phyloP scores from a whole-genome alignment of 2,888 invertebrate genomes.

The Loripinus fragilis region DNA sequence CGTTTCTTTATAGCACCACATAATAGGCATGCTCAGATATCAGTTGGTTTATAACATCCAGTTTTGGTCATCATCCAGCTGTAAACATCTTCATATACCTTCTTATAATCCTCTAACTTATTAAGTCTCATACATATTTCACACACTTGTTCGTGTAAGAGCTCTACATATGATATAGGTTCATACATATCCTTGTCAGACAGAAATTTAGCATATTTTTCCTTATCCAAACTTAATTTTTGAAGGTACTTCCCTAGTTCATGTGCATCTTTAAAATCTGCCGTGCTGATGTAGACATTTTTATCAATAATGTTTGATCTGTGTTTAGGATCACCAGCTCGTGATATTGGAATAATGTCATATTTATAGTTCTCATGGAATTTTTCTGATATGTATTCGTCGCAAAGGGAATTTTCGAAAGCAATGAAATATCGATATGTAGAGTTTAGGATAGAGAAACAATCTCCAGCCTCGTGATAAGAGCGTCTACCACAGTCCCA shows the following conservation, averaged over 20 bases:
- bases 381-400: constrained; percentile 6
- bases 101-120: too few species aligned
- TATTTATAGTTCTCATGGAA: background rate
- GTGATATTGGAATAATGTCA: background rate
- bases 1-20: too few species aligned
- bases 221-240: background rate
- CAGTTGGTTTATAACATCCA: too few species aligned
- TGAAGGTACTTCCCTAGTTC: background rate
- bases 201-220: background rate
- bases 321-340: background rate
- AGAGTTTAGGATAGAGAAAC: background rate
- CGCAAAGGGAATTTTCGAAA: background rate
- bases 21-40: too few species aligned
- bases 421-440: background rate
- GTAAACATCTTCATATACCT: too few species aligned
- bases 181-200: background rate
- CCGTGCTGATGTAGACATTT: background rate
- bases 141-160: too few species aligned
- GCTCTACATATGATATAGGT: background rate
- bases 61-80: too few species aligned
- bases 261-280: constrained; percentile 2
- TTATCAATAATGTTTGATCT: background rate
- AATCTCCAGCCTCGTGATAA: background rate
- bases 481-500: background rate
- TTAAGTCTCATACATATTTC: too few species aligned